Evolutionary conservation across 2,888 invertebrate species (phyloP).

Genomic region (Strigamia crassipes): DNA sequence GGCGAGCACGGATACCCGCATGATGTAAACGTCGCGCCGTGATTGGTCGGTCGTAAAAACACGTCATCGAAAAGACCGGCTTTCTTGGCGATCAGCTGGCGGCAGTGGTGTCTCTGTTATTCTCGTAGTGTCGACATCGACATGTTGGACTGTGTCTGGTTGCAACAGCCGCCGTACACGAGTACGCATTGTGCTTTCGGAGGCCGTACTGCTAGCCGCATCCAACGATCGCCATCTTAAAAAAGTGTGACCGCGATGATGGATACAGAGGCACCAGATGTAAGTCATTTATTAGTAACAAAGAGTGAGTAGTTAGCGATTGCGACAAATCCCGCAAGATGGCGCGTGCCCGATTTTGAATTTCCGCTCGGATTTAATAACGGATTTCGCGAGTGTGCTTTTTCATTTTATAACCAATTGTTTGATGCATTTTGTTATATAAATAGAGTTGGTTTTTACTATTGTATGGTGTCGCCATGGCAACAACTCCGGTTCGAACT

Average conservation of each 20-base stretch:
- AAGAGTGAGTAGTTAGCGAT: neutral
- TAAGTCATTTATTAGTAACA: neutral
- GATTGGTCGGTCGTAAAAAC: neutral
- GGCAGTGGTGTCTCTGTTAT: constrained; percentile 7
- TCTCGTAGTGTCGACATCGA: neutral
- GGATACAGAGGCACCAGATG: neutral
- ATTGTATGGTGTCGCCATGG: neutral
- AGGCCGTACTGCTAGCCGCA: neutral
- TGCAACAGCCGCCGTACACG: neutral
- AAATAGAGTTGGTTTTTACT: neutral
- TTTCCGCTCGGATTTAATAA: neutral
- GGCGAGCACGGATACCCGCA: neutral
- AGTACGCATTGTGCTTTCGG: neutral
- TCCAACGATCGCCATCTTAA: neutral
- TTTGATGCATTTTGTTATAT: neutral
- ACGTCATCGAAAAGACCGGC: constrained; percentile 9
- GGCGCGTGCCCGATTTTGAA: neutral
- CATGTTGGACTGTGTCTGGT: neutral
- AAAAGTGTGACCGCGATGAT: neutral
- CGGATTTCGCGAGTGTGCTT: neutral
- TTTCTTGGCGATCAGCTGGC: constrained; percentile 22
- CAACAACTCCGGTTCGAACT: constrained; percentile 23
- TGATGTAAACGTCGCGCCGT: neutral
- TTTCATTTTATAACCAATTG: neutral
- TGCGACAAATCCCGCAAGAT: neutral